These are phyloP conservation scores for Polia nebulosa DNA, from an alignment of 2,888 invertebrate genomes.

Conservation along the genomic window DNA sequence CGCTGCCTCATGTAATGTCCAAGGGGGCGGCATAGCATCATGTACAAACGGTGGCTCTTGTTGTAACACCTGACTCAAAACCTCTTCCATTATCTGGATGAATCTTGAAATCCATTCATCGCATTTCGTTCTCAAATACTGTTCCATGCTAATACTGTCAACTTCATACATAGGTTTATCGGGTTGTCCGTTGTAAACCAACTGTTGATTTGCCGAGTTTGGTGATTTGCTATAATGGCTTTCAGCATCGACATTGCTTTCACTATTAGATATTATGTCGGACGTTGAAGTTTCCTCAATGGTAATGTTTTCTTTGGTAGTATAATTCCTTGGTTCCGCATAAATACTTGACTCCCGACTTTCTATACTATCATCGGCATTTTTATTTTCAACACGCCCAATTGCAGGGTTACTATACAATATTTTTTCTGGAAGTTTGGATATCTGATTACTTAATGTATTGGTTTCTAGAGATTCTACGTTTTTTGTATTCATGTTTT, in stretches of 20 bases:
- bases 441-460: slow-evolving; percentile 2
- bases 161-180: slow-evolving; percentile 75
- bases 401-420: slow-evolving; percentile 5
- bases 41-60: slow-evolving; percentile 69
- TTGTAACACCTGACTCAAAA: slow-evolving; percentile 77
- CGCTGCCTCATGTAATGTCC: slow-evolving; percentile 82
- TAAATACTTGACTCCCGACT: slow-evolving; percentile 61
- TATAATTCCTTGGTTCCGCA: slow-evolving; percentile 10
- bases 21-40: slow-evolving; percentile 76
- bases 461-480: slow-evolving; percentile 9
- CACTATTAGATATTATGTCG: slow-evolving; percentile 73
- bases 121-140: slow-evolving; percentile 74
- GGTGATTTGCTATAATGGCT: slow-evolving; percentile 30
- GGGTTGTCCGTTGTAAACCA: background rate
- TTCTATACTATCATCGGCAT: slow-evolving; percentile 28
- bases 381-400: slow-evolving; percentile 17
- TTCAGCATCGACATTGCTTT: slow-evolving; percentile 67
- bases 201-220: slow-evolving; percentile 20
- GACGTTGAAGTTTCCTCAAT: slow-evolving; percentile 74
- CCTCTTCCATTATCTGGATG: slow-evolving; percentile 86
- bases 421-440: slow-evolving; percentile 2
- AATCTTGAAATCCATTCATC: slow-evolving; percentile 86
- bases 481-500: slow-evolving; percentile 32
- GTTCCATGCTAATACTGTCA: slow-evolving; percentile 74
- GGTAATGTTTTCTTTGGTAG: slow-evolving; percentile 57